Base-by-base conservation (phyloP, 2,888 invertebrate species). In the Mesochorus sp. region DNA sequence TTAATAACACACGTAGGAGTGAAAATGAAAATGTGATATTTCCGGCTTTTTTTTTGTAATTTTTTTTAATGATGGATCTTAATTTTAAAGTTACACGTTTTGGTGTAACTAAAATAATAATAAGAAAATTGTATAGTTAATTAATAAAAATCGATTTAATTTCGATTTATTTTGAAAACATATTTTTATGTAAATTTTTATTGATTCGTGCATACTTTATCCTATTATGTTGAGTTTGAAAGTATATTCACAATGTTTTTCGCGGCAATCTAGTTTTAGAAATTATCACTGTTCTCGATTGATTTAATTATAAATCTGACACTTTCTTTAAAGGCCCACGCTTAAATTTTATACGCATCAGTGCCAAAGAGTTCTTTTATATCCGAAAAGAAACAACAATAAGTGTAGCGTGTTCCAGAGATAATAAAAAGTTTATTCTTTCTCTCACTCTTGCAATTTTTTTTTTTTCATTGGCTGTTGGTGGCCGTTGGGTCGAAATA, bases 401-500 rank as follows among this genome's bases (percentile, higher is more conserved):
- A 62, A 49, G 8, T 24, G 21, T 24, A 2, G 21, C 4, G 12
- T 24, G 47, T 0, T 0, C 0, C 14, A 44, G 44, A 44, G 47
- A 21, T 6, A 8, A 8, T 4, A 24, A 8, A 17, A 44, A 10
- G 14, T 14, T 44, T 44, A 17, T 19, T 42, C 42, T 42, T 42
- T 42, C 42, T 4, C 8, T n/a, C 49, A n/a, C 49, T 10, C 17
- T 21, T 26, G 21, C 21, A 51, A 51, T 12, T 51, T 39, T 37
- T 49, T 53, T 68, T 73, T 57, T 66, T 67, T n/a, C 59, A 55
- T 37, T 55, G 47, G 44, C 44, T 42, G 53, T 57, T 68, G 61
- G 55, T 44, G 59, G 47, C 59, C 53, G 44, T 14, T 57, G 72
- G 61, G 31, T 64, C 62, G 68, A 73, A 73, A 77, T 73, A 77